A percentile compares a stretch with the other conserved stretches of the same genome.
Conservation (phyloP, 2,888 invertebrate genomes). For the Ormyrus rosae region DNA sequence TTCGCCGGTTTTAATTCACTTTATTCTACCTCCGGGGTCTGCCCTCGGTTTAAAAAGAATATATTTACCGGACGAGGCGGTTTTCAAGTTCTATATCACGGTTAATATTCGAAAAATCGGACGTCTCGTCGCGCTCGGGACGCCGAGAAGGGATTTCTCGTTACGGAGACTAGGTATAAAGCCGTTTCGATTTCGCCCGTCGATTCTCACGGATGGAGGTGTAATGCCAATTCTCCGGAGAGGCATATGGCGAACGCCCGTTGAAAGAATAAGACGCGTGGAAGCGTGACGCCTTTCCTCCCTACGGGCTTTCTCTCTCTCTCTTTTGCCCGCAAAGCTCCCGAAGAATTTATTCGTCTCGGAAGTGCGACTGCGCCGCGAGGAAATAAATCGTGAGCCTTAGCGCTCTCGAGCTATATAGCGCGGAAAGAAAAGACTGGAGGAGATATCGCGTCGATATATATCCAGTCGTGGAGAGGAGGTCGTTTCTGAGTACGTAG, state of each 20-base stretch:
- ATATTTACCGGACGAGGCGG: too few species aligned
- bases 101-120: conserved; percentile 35
- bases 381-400: conserved; percentile 51
- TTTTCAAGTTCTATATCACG: background rate
- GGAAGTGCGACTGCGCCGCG: conserved; percentile 53
- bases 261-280: conserved; percentile 58
- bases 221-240: conserved; percentile 56
- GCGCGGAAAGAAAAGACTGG: background rate
- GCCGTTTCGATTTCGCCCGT: conserved; percentile 46
- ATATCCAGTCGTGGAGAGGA: background rate
- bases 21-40: conserved; percentile 6
- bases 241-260: conserved; percentile 58
- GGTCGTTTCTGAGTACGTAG: background rate
- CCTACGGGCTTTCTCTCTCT: conserved; percentile 32
- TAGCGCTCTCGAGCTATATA: background rate
- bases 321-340: conserved; percentile 28
- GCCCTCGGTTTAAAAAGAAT: too few species aligned
- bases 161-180: background rate
- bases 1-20: background rate
- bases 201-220: conserved; percentile 54
- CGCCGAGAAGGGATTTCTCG: conserved; percentile 41
- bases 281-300: conserved; percentile 56
- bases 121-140: background rate
- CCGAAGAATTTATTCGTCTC: conserved; percentile 57
- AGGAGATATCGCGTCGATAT: conserved; percentile 14